Base-by-base conservation (phyloP, 2,797 vertebrate species). In the Peromyscus attwateri region DNA sequence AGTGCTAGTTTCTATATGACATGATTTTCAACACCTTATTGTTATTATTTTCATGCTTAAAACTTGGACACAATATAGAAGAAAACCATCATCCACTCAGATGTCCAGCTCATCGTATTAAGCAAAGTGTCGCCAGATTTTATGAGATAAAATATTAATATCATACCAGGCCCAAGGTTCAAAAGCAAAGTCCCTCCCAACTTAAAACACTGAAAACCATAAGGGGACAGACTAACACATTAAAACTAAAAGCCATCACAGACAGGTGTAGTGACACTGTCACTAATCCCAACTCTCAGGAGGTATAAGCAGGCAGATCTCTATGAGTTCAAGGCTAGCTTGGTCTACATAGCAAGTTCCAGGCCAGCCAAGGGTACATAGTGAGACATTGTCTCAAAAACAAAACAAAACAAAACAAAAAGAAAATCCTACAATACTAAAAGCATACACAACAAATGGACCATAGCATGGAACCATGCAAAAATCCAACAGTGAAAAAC, bases 161-260 rank as follows among this genome's bases (percentile, higher is more conserved):
- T 25, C 89, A 46, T 29, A 3, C 62, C 64, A 85, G 60, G 52
- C 13, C 60, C 83, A 66, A 81, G 25, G 19, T 37, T 83, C 60
- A 57, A 66, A 29, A 85, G 46, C 88, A 66, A 70, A 5, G 16
- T 77, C 55, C 40, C 34, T 29, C 46, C 29, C 10, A 87, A 46
- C 62, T 89, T 85, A 52, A 92, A 92, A 88, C n/a, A 84, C 70
- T 68, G 40, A 87, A 75, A 94, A 82, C 52, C 57, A 31, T 71
- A 57, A 57, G 7, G 57, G 62, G 92, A 11, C 31, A 40, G 37
- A 64, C 14, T 40, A 27, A 40, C 25, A 60, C 23, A 82, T 19
- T 52, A 60, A 60, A 81, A 37, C 83, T 68, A 49, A 68, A 87
- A 87, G 3, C 37, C 29, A 62, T 37, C 52, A 84, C 40, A 68